Evolutionary conservation across 2,888 invertebrate genomes (phyloP), one percentile per base, ranked within the genome.

Genomic region (Omphaloscelis lunosa): DNA sequence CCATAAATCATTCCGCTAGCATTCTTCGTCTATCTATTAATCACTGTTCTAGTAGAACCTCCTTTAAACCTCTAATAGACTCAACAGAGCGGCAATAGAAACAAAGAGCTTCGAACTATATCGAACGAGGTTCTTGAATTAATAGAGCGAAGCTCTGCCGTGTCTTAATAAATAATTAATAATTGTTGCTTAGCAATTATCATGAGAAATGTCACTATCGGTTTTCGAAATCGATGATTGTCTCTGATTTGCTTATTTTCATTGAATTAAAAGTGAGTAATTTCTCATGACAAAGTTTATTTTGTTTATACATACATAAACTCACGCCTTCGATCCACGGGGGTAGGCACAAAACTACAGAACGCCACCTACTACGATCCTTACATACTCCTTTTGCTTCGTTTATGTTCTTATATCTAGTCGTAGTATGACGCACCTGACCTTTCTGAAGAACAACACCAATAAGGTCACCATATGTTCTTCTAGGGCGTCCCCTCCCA

Each of bases 161-260:
- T 80, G 62, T 86, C 82, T 67, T 80, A 82, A 89, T 88, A 84
- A 89, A 88, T 88, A 89, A 51, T 88, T 80, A 89, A 89, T 80
- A 89, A 88, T 88, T 81, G 80, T 89, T 75, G 65, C 69, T 72
- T 69, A 76, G 67, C 75, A 88, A 83, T 81, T 80, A 85, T 79
- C 77, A 70, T 75, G 68, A 68, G 66, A 58, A 59, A 65, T 48
- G 51, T 63, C 51, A 86, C 86, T 86, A 72, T 41, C n/a, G 59
- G 78, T 84, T 86, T 70, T 79, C 78, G 81, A 83, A 70, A 51
- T 12, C 56, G 9, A 69, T 39, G 48, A 51, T 34, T 45, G 23
- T 17, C 17, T 34, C 27, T 58, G n/a, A 59, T 3, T 11, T 12
- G 9, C 27, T n/a, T 15, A 45, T 45, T 45, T 45, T 15, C 12